A percentile compares a stretch with the other conserved stretches of the same genome.
Evolutionary conservation across 2,113 vertebrate genomes (phyloP).

Genomic region (Sinocyclocheilus maitianheensis): DNA sequence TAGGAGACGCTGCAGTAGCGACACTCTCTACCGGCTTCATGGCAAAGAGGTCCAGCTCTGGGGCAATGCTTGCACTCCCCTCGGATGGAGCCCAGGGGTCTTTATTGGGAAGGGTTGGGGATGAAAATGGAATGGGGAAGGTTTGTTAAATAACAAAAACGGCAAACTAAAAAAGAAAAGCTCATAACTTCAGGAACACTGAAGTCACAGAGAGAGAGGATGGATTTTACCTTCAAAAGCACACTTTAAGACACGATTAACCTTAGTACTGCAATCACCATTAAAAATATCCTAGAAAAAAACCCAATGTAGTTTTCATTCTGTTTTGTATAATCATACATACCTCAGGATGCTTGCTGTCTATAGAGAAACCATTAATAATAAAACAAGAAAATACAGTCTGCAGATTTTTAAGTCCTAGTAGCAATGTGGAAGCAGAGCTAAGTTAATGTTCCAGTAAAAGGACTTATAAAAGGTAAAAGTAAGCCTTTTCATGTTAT

Average conservation of each 20-base stretch:
- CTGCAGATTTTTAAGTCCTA: slow-evolving; percentile 21
- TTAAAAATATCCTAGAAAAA: not conserved
- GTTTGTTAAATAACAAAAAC: slow-evolving; percentile 61
- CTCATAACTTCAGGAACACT: slow-evolving; percentile 27
- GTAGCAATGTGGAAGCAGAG: slow-evolving; percentile 47
- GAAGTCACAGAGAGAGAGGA: slow-evolving; percentile 34
- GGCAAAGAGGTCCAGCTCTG: slow-evolving; percentile 98
- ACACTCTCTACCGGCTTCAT: slow-evolving; percentile 91
- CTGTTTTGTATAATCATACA: not conserved
- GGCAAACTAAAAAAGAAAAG: slow-evolving; percentile 42
- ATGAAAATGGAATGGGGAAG: slow-evolving; percentile 25
- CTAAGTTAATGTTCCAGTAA: slow-evolving; percentile 56
- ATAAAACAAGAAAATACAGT: not conserved
- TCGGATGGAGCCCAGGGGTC: slow-evolving; percentile 98
- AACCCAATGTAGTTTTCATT: not conserved
- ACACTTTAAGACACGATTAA: slow-evolving; percentile 41
- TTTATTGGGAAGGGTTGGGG: slow-evolving; percentile 79
- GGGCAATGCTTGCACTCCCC: slow-evolving; percentile 91
- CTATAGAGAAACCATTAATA: not conserved
- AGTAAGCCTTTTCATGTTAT: not conserved
- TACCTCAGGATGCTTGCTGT: not conserved
- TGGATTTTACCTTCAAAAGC: slow-evolving; percentile 12
- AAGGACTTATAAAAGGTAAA: slow-evolving; percentile 31
- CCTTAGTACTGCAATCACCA: slow-evolving; percentile 39
- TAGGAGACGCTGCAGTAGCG: slow-evolving; percentile 83